Evolutionary conservation across 2,797 vertebrate species (phyloP).

Genomic region (Myotis pilosus): DNA sequence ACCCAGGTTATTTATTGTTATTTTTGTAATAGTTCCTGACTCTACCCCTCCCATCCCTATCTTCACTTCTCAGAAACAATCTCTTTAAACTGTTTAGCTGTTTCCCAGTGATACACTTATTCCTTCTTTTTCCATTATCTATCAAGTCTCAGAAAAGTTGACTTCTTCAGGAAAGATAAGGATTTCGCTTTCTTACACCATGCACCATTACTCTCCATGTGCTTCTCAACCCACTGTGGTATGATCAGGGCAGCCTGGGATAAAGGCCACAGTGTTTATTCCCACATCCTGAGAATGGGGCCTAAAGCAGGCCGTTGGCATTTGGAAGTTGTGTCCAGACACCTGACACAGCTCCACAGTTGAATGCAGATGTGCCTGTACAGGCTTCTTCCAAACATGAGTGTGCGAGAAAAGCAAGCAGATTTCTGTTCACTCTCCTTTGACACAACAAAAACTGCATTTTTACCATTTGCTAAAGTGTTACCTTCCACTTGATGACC

Average conservation of each 20-base stretch:
- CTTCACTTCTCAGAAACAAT: neutral
- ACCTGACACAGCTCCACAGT: neutral
- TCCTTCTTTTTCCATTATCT: neutral
- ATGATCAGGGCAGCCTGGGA: neutral
- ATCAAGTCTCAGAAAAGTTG: neutral
- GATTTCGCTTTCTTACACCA: neutral
- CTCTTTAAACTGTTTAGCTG: neutral
- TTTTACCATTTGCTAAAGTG: neutral
- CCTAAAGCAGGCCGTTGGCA: fast-evolving
- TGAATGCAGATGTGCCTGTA: too few relatives aligned
- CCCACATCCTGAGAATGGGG: fast-evolving
- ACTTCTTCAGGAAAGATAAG: neutral
- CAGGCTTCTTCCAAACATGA: neutral
- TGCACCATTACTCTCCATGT: neutral
- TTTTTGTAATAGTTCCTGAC: neutral
- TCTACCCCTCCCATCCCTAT: fast-evolving
- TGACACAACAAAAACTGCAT: neutral
- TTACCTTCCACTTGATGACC: neutral
- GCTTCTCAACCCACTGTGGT: neutral
- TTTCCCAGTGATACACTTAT: neutral
- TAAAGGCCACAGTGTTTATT: fast-evolving
- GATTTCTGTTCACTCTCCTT: neutral
- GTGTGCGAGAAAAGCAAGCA: neutral
- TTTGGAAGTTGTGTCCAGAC: neutral
- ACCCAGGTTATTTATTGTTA: neutral